A percentile compares a stretch with the other conserved stretches of the same genome.
These are phyloP conservation scores for Harpalus rufipes DNA, from an alignment of 2,888 invertebrate species.

Conservation along the genomic window DNA sequence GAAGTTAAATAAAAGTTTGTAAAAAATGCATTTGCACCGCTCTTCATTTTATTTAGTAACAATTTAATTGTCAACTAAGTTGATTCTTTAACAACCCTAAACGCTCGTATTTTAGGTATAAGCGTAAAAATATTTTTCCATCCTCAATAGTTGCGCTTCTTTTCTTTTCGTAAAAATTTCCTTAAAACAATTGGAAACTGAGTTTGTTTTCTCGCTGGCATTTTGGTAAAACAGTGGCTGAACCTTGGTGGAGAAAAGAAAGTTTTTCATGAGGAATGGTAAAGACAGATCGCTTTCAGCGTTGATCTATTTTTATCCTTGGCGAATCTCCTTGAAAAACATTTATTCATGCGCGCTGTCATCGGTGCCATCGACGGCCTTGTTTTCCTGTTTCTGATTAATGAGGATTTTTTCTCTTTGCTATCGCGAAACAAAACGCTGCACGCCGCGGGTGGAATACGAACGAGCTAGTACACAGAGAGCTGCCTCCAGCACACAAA, in stretches of 20 bases:
- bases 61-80: no score
- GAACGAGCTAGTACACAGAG: background rate
- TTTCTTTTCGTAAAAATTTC: no score
- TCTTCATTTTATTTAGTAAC: no score
- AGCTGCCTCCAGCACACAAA: conserved; percentile 30
- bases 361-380: conserved; percentile 52
- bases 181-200: background rate
- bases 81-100: no score
- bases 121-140: no score
- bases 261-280: background rate
- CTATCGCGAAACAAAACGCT: conserved; percentile 56
- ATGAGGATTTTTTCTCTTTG: conserved; percentile 57
- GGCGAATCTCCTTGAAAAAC: conserved; percentile 52
- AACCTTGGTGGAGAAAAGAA: background rate
- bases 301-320: conserved; percentile 39
- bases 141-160: no score
- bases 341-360: conserved; percentile 57
- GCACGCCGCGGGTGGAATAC: conserved; percentile 27
- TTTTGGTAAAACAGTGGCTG: background rate
- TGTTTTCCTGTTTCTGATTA: conserved; percentile 65
- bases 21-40: no score
- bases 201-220: background rate
- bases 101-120: no score
- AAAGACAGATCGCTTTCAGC: conserved; percentile 39
- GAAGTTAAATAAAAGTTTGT: no score